Base-by-base conservation (phyloP, 35 echinoderm and acorn worm species). In the Hemicentrotus pulcherrimus region DNA sequence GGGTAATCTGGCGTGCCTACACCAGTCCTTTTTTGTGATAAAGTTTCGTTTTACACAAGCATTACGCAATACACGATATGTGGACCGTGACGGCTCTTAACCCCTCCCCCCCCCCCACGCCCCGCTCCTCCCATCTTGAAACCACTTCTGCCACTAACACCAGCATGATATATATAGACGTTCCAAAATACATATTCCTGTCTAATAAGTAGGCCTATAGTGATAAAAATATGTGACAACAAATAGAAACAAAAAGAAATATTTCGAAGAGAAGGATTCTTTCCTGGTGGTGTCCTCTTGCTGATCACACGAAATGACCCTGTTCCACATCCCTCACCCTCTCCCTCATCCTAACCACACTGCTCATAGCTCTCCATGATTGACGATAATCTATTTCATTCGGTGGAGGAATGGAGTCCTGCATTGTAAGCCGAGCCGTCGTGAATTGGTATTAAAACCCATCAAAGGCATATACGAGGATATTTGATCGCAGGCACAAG, bases 371-470 rank as follows among this genome's bases (percentile, higher is more conserved):
- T 16, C 52, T 59, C 52, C 12, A 14, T 78, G 65, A 90, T 90
- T 90, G 32, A 90, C 46, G 30, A 32, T 47, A 47, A 45, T 90
- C 88, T 33, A 90, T 33, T 90, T 47, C 32, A 45, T 90, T 90
- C 5, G 88, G 46, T 33, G 2, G 32, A 90, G 88, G 32, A 90
- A 15, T 90, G 32, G 88, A 31, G 46, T 9, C n/a, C 10, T 41
- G 88, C 14, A 3, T 33, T 33, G 88, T 45, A 90, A 90, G 31
- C 32, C 14, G 46, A 90, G 88, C 88, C 32, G 7, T n/a, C 88
- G 30, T 18, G 88, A 90, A 45, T 47, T 90, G 32, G 88, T 33
- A 90, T 90, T 90, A 90, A 90, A 90, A 47, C 88, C 32, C 46
- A 47, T 90, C 32, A 47, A 10, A 45, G 88, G 88, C 46, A 45